phyloP scores from a whole-genome alignment of 1,140 invertebrate species.

The Metaphire vulgaris region DNA sequence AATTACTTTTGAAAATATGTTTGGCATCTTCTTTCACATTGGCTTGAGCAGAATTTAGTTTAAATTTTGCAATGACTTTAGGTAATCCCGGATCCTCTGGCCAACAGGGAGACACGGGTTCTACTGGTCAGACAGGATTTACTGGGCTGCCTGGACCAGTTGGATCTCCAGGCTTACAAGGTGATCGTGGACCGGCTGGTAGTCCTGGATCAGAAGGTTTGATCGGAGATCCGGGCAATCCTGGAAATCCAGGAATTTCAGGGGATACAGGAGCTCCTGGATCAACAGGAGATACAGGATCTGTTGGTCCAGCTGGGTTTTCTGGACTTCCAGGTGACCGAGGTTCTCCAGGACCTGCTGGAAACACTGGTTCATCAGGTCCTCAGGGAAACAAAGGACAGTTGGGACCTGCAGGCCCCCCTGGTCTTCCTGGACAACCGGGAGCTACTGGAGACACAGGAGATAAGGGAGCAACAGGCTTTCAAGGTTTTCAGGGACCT shows the following conservation, averaged over 20 bases:
- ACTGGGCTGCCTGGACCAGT: constrained; percentile 1
- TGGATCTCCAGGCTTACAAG: constrained; percentile 4
- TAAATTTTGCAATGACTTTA: not conserved
- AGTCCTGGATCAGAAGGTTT: not conserved
- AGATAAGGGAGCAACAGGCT: constrained; percentile 15
- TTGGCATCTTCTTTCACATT: too few species aligned
- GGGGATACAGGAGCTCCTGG: constrained; percentile 5
- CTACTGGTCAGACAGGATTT: not conserved
- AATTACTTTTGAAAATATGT: too few species aligned
- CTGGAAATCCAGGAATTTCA: not conserved
- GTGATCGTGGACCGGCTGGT: not conserved
- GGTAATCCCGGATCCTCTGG: not conserved
- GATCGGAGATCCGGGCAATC: not conserved
- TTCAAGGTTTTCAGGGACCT: constrained; percentile 57
- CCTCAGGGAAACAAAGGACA: constrained; percentile 20
- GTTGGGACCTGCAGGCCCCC: constrained; percentile 8
- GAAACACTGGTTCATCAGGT: constrained; percentile 1
- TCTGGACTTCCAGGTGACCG: constrained; percentile 5
- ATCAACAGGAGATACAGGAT: constrained; percentile 9
- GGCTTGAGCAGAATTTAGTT: not conserved
- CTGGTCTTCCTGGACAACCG: constrained; percentile 5
- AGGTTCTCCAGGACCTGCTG: not conserved
- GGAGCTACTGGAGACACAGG: constrained; percentile 18
- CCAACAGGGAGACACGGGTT: not conserved
- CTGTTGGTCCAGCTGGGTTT: constrained; percentile 7